Base-by-base conservation (phyloP, 1,140 invertebrate species). In the Leptopilina clavipes region DNA sequence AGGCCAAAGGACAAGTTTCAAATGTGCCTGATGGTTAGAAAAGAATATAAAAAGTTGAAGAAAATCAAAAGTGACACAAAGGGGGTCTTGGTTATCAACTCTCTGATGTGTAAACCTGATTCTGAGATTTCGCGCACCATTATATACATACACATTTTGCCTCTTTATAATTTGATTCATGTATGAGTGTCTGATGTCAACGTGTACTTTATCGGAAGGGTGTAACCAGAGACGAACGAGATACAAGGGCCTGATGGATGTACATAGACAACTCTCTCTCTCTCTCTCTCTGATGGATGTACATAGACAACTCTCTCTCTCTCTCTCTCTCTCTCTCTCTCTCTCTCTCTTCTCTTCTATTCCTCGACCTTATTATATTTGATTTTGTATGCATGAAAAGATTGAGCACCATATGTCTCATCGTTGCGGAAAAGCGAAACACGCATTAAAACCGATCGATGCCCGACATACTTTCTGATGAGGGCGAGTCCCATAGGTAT, bases 1-100 rank as follows among this genome's bases (percentile, higher is more conserved):
- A 65, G 59, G 59, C 59, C 59, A 65, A 31, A 65, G 59, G 59
- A 65, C 59, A 65, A 31, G 59, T 65, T 65, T 65, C 11, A 65
- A 65, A 31, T 65, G 22, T 65, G 11, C 31, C 54, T 65, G 22
- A 17, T 54, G 52, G 10, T 25, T 65, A n/a, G 25, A 31, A 18
- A 31, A 11, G 14, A 12, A 11, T 31, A 14, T n/a, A n/a, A 31
- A 65, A 65, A 65, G 12, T 65, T 11, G 12, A 65, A 22, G 10
- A 7, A 65, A 65, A 65, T 65, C 12, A 5, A 22, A n/a, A 31
- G 14, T n/a, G 59, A 65, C 59, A 65, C 25, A 31, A n/a, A n/a
- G 25, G 25, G 25, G 1, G 5, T 5, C 25, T 2, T 31, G 25
- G 25, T 31, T 31, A 31, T 31, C 1, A 31, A 31, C 25, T 31